Base-by-base conservation (phyloP, 2,888 invertebrate species). In the Himalopsyche japonica region DNA sequence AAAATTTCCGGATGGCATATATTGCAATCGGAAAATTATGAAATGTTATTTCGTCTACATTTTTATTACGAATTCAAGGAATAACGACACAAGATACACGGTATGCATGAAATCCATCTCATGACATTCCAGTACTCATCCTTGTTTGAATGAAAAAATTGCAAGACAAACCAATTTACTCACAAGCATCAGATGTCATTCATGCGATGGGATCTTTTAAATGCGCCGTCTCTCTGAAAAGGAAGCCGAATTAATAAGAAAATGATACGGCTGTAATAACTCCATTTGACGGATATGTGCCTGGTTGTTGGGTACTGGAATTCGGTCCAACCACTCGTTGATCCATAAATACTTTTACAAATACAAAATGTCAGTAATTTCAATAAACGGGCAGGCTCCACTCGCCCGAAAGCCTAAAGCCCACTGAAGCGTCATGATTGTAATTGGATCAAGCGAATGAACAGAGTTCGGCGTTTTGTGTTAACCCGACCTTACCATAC, bases 361-460 rank as follows among this genome's bases (percentile, higher is more conserved):
- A 80, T 57, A 49, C 80, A 80, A 80, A 80, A 80, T 80, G 80
- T 80, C 80, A 80, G 80, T 80, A 80, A 80, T 80, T 80, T 49
- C 80, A 80, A 80, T 80, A 49, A 80, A 32, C 80, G 80, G 49
- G 30, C 47, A 34, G 49, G 80, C 80, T 32, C 27, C 48, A 48
- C 20, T 32, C 47, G 79, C 79, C 43, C 27, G 57, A 57, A 57
- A 57, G 57, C 57, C 57, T 57, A 8, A 43, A 47, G 47, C 43
- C 57, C 80, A 80, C 20, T 49, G 80, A 43, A 80, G 49, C 80
- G 80, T 80, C 30, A 80, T 80, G 80, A 80, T 80, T 80, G 80
- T 80, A 80, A 80, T 80, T 80, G 80, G 80, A 80, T 80, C 80
- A 80, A 48, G 48, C 80, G 80, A 80, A 57, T 49, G 80, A 80